Conservation (phyloP, 2,797 vertebrate genomes). For the Pampus argenteus region DNA sequence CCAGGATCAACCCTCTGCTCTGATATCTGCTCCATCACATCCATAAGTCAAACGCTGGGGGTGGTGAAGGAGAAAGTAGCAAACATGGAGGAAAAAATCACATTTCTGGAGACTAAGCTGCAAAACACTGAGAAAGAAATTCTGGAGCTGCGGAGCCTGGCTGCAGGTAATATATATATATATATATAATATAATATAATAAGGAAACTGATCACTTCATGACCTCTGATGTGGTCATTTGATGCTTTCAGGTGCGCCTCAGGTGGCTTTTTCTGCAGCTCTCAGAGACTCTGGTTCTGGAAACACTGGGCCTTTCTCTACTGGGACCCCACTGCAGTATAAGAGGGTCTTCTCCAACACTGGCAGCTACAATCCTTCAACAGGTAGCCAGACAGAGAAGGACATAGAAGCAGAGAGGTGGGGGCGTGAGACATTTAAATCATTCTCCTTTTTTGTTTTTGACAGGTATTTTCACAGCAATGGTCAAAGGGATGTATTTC, state of each 20-base stretch:
- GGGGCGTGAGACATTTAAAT: background rate
- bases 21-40: conserved; percentile 11
- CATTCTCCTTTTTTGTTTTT: conserved; percentile 12
- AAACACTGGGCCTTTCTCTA: conserved; percentile 53
- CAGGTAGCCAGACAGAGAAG: conserved; percentile 48
- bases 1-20: background rate
- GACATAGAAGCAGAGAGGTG: background rate
- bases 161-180: conserved; percentile 35
- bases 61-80: conserved; percentile 42
- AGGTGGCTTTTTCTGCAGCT: conserved; percentile 65
- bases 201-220: background rate
- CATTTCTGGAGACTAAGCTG: conserved; percentile 47
- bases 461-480: conserved; percentile 66
- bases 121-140: conserved; percentile 45
- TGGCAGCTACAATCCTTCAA: conserved; percentile 70
- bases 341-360: conserved; percentile 63
- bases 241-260: conserved; percentile 19
- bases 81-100: conserved; percentile 41
- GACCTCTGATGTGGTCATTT: background rate
- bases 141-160: conserved; percentile 50
- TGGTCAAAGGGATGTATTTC: conserved; percentile 65
- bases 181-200: background rate
- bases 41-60: conserved; percentile 30
- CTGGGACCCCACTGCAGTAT: conserved; percentile 45
- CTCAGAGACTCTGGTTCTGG: conserved; percentile 50